Evolutionary conservation across 2,888 invertebrate species (phyloP).

Genomic region (Dasysyrphus albostriatus): DNA sequence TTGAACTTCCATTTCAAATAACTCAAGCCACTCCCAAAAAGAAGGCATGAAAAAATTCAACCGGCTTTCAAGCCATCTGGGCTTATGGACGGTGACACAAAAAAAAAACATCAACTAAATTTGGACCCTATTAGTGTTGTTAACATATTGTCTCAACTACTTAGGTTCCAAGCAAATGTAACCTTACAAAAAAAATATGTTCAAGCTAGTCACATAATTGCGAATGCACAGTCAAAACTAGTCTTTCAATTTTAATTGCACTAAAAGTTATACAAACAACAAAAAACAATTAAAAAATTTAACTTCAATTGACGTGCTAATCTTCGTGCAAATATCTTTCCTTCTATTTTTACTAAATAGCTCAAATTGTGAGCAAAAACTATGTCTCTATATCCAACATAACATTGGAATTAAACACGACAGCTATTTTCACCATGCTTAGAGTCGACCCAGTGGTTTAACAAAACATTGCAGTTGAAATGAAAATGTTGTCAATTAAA

Average conservation of each 20-base stretch:
- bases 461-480: constrained; percentile 54
- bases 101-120: background rate
- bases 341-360: constrained; percentile 1
- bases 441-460: background rate
- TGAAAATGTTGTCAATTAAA: constrained; percentile 58
- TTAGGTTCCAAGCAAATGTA: background rate
- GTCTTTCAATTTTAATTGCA: constrained; percentile 25
- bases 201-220: background rate
- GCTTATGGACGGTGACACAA: background rate
- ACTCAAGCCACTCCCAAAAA: background rate
- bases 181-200: background rate
- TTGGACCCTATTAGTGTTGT: background rate
- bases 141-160: background rate
- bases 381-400: constrained; percentile 30
- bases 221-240: constrained; percentile 16
- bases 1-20: background rate
- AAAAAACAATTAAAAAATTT: constrained; percentile 49
- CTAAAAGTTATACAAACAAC: background rate
- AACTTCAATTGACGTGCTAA: constrained; percentile 52
- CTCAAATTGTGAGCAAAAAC: constrained; percentile 41
- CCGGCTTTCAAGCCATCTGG: background rate
- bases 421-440: constrained; percentile 58
- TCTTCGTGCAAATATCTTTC: constrained; percentile 45
- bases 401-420: constrained; percentile 67
- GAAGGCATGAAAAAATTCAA: background rate